Percentiles rank a stretch among this genome's conserved stretches.
phyloP scores from a whole-genome alignment of 2,888 invertebrate species.

The Agrilus cyanescens region DNA sequence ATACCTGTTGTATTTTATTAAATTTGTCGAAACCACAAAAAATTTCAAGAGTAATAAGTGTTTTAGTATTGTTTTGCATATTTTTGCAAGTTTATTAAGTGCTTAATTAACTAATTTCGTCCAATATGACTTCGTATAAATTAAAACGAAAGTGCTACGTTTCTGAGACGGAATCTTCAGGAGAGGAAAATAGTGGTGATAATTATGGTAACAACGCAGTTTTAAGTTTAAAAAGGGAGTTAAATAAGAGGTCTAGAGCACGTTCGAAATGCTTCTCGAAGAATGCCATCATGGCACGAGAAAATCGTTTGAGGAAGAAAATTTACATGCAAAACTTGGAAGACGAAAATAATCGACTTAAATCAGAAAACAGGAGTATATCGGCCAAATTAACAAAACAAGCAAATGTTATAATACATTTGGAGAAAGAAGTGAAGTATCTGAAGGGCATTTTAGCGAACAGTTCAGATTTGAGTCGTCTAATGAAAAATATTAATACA shows the following conservation, averaged over 20 bases:
- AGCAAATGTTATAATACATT: conserved; percentile 34
- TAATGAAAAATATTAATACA: conserved; percentile 37
- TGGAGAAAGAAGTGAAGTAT: conserved; percentile 43
- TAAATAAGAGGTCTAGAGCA: conserved; percentile 14
- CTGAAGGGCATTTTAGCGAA: conserved; percentile 43
- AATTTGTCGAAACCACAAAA: too few species aligned
- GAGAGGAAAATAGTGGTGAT: too few species aligned
- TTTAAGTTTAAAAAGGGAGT: too few species aligned
- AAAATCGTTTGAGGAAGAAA: conserved; percentile 50
- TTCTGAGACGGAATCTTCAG: too few species aligned
- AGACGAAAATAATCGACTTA: conserved; percentile 35
- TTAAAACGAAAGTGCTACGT: too few species aligned
- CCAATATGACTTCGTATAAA: too few species aligned
- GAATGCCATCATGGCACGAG: conserved; percentile 50
- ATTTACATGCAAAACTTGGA: conserved; percentile 45
- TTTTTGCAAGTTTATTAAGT: too few species aligned
- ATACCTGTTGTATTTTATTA: too few species aligned
- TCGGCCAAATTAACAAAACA: conserved; percentile 38
- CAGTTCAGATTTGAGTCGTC: conserved; percentile 38
- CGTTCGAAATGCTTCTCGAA: conserved; percentile 37
- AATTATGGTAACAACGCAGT: too few species aligned
- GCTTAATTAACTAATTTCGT: too few species aligned
- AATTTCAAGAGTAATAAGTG: too few species aligned
- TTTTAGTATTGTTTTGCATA: too few species aligned
- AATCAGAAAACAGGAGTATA: conserved; percentile 35